phyloP scores from a whole-genome alignment of 2,113 vertebrate genomes.

The Chamaetylas fuelleborni region DNA sequence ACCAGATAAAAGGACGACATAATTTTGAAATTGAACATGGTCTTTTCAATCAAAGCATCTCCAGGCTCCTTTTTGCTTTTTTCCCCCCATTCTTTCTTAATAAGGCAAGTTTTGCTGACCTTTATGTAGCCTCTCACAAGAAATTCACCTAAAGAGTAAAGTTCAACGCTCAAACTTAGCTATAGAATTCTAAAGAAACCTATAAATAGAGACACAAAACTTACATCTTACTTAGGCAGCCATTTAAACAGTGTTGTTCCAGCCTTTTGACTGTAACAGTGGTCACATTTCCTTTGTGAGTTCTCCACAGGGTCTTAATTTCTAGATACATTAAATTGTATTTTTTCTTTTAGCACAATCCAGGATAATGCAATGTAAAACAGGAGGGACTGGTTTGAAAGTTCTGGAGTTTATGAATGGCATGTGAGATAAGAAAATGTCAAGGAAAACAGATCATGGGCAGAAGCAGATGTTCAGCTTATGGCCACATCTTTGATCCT shows the following conservation, averaged over 20 bases:
- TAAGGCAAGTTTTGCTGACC: background rate
- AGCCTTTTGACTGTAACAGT: background rate
- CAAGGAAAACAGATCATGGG: slow-evolving; percentile 32
- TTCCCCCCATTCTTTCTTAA: background rate
- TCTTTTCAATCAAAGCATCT: background rate
- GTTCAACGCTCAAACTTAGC: background rate
- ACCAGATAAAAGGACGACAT: background rate
- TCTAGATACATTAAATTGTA: background rate
- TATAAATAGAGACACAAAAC: background rate
- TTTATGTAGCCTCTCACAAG: background rate
- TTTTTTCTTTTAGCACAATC: background rate
- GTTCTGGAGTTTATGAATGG: slow-evolving; percentile 36
- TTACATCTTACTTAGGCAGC: background rate
- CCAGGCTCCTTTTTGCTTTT: background rate
- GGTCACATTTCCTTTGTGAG: background rate
- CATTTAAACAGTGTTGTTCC: background rate
- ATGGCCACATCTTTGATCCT: background rate
- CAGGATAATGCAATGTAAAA: slow-evolving; percentile 1
- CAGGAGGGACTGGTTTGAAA: background rate
- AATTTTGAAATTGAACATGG: background rate
- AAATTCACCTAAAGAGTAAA: background rate
- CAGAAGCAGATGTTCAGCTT: slow-evolving; percentile 51
- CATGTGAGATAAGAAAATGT: slow-evolving; percentile 46
- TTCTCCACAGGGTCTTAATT: background rate
- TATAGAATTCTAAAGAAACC: background rate